Base-by-base conservation (phyloP, 2,113 vertebrate genomes). In the Hippocampus guttulatus region DNA sequence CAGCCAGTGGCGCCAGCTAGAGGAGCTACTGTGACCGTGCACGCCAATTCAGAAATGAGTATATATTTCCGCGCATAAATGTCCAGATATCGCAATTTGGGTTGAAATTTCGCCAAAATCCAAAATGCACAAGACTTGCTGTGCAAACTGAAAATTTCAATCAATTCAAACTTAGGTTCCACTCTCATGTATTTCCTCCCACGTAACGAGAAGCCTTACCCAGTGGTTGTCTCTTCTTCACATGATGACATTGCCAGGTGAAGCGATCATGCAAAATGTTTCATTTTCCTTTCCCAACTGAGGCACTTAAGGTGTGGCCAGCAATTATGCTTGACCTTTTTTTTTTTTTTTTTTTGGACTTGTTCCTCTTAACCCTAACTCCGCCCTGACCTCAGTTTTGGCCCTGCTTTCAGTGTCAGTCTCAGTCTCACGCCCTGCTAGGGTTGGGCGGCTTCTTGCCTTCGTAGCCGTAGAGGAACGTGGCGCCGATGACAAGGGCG, bases 391-490 rank as follows among this genome's bases (percentile, higher is more conserved):
- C 77, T 85, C 61, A 8, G 69, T 71, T 45, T 84, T 38, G 57
- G 55, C 71, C 74, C 76, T 49, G 1, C 69, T 16, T 78, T 6
- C 33, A 38, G 5, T 68, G 69, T 66, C 58, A 45, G 45, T 80
- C 75, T 66, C 58, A 45, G 45, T 80, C 75, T 81, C 89, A 98
- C 8, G 95, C 96, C 86, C 95, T 95, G 86, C 92, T 95, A 79
- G 93, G 93, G 85, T 94, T 97, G 84, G 94, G 88, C 78, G 92
- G 49, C 10, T 93, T 88, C 86, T 96, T 97, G 81, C 92, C 92
- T 88, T 97, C 95, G 38, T 98, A 98, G 76, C 97, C 94, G 0
- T 98, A 99, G 40, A 99, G 91, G 84, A 98, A 99, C 78, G 97
- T 99, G 64, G 97, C 97, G 68, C 81, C 76, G 79, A 98, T 98